A percentile compares a stretch with the other conserved stretches of the same genome.
These are phyloP conservation scores for Cynodonichthys magdalenae DNA, from an alignment of 2,797 vertebrate species.

Conservation along the genomic window DNA sequence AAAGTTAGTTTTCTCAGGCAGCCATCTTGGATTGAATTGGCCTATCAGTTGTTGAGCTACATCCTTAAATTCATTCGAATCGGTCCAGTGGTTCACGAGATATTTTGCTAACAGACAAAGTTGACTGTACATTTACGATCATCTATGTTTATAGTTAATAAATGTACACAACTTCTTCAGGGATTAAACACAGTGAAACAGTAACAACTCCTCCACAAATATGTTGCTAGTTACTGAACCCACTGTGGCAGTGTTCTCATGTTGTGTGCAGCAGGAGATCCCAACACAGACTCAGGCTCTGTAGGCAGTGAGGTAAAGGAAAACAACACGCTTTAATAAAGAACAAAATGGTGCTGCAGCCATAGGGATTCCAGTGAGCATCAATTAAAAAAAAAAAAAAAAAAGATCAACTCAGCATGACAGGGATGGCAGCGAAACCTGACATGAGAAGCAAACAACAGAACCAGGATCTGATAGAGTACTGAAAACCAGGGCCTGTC, in stretches of 20 bases:
- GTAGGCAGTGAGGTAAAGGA: not conserved
- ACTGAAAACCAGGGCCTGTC: not conserved
- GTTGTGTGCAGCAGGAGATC: not conserved
- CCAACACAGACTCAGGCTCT: not conserved
- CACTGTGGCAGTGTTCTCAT: not conserved
- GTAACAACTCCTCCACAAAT: not conserved
- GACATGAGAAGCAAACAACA: not conserved
- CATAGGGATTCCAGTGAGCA: not conserved
- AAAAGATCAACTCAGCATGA: not conserved
- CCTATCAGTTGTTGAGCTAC: not conserved
- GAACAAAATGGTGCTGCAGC: conserved; percentile 4
- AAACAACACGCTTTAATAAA: conserved; percentile 1
- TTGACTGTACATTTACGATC: not conserved
- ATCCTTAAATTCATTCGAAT: not conserved
- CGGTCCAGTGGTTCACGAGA: not conserved
- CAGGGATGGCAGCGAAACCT: not conserved
- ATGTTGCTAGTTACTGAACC: not conserved
- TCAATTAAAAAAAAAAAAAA: not conserved
- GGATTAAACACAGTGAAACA: not conserved
- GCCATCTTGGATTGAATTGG: too few relatives aligned
- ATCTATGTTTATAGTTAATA: too few relatives aligned
- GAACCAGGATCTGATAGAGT: not conserved
- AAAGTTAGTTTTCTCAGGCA: too few relatives aligned
- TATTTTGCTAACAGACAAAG: not conserved
- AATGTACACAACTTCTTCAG: not conserved